Evolutionary conservation across 2,888 invertebrate genomes (phyloP), one percentile per base, ranked within the genome.

Genomic region (Tenthredo distinguenda): DNA sequence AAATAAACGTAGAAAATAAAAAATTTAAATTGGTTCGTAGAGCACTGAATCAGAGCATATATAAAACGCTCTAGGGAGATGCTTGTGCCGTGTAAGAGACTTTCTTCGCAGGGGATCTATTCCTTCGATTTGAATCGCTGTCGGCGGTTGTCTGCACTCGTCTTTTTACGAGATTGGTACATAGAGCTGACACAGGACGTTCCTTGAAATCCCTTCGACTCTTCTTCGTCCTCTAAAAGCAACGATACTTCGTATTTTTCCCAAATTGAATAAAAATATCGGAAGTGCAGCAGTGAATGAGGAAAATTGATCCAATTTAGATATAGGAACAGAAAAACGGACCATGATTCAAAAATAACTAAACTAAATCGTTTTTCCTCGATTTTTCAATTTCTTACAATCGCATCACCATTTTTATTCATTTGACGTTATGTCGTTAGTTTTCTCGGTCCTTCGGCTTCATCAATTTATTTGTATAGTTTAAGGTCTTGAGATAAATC

Each of bases 21-120:
- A 15, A 47, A 47, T 47, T 15, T n/a, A 84, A 84, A 84, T 84
- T 72, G 68, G 21, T 47, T 84, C 47, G 37, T 15, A 65, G 26
- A 18, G 55, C 37, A 40, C 2, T 26, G 43, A 34, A 71, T 21
- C 71, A 47, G 58, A 10, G 50, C 43, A 21, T 15, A 21, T 15
- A 34, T 34, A 43, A 40, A 71, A 40, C 4, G 1, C 34, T 71
- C 47, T 6, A 4, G 68, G 68, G 40, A 83, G 68, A 68, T 47
- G n/a, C 12, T 83, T 21, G 71, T 37, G 5, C 43, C 47, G 12
- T 76, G 47, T 76, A 4, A 47, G 21, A 47, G 47, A 9, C 18
- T n/a, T 76, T 47, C 26, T 21, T 37, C 47, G 18, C 26, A 21
- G 7, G 6, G 26, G 34, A 15, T 37, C 18, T 55, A 55, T 40